Evolutionary conservation across 2,797 vertebrate species (phyloP).

Genomic region (Hypotaenidia okinawae): DNA sequence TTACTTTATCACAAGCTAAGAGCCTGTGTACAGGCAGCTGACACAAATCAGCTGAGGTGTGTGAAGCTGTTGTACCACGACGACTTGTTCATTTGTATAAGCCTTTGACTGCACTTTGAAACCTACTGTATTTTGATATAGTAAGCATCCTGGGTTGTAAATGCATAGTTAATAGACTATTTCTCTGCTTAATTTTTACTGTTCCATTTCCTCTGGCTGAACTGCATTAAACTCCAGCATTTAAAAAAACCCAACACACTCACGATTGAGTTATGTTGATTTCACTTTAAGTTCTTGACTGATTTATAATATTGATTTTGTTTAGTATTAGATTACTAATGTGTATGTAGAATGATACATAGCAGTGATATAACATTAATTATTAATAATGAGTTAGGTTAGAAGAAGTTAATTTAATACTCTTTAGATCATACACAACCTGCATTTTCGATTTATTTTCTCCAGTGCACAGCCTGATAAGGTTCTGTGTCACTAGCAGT

Average conservation of each 20-base stretch:
- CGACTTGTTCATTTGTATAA: background rate
- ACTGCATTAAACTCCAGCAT: background rate
- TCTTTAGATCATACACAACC: background rate
- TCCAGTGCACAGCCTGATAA: background rate
- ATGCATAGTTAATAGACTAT: background rate
- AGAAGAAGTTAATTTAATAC: slow-evolving; percentile 7
- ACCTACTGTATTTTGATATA: background rate
- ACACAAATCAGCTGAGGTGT: background rate
- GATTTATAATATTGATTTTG: slow-evolving; percentile 4
- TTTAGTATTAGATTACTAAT: background rate
- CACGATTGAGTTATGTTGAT: background rate
- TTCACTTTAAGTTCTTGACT: background rate
- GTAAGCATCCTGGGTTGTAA: background rate
- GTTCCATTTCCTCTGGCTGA: background rate
- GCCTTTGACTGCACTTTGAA: background rate
- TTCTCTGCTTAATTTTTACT: background rate
- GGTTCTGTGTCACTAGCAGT: background rate
- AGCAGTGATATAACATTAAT: background rate
- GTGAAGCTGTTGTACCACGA: background rate
- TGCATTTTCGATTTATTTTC: background rate
- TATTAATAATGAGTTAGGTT: background rate
- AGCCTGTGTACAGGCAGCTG: background rate
- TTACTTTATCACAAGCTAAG: background rate
- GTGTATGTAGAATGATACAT: background rate
- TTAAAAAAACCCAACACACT: background rate